Evolutionary conservation across 2,797 vertebrate genomes (phyloP).

Genomic region (Aphelocoma californica): DNA sequence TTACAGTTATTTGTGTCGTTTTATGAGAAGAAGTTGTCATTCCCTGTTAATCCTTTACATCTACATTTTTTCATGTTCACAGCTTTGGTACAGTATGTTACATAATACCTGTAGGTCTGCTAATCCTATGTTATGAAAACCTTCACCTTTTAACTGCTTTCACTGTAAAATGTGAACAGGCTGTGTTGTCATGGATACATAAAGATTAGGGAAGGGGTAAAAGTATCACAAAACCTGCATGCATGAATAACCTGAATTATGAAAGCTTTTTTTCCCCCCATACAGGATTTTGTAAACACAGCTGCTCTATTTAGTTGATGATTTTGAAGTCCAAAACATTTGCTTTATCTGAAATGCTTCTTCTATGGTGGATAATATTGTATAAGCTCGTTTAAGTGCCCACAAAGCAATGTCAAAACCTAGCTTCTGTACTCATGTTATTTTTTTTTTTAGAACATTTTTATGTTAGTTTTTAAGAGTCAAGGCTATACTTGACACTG

Average conservation of each 20-base stretch:
- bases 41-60: not conserved
- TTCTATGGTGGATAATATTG: not conserved
- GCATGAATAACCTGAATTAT: not conserved
- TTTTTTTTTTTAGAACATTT: not conserved
- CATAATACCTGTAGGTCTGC: not conserved
- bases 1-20: not conserved
- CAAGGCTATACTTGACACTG: not conserved
- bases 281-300: not conserved
- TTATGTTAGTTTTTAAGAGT: not conserved
- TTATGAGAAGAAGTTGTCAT: not conserved
- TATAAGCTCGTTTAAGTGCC: not conserved
- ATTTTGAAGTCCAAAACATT: not conserved
- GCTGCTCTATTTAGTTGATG: not conserved
- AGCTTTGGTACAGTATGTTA: not conserved
- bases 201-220: not conserved
- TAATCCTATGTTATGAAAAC: not conserved
- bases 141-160: not conserved
- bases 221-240: not conserved
- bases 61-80: not conserved
- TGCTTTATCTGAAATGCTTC: not conserved
- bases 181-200: slow-evolving; percentile 26
- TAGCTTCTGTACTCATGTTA: not conserved
- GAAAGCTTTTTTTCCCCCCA: not conserved
- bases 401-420: not conserved
- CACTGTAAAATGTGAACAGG: not conserved